Evolutionary conservation across 2,888 invertebrate species (phyloP), one percentile per base, ranked within the genome.

Genomic region (Nephrotoma flavescens): DNA sequence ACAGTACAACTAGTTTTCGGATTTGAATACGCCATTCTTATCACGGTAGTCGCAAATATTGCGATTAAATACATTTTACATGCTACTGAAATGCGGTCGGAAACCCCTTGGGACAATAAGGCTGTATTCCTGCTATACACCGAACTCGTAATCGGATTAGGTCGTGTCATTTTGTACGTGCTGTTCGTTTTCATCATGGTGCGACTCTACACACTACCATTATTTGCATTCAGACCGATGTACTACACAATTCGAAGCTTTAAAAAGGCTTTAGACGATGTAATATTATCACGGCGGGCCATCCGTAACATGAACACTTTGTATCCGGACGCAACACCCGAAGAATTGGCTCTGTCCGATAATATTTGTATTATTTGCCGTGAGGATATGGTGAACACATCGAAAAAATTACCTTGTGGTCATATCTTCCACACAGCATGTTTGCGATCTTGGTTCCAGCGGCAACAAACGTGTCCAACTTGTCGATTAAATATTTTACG

Each of bases 401-500:
- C 98, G 71, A 99, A 99, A 92, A 99, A 99, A 91, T 92, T 99
- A 88, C 99, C 99, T 0, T 99, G 99, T 92, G 98, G 98, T 91
- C 99, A 99, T 92, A 99, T 99, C 90, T 99, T 99, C 93, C 99
- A 99, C 92, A 97, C 98, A 85, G 96, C 97, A 87, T 99, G 99
- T 92, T 93, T 99, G 87, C 95, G 99, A 86, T 98, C 98, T 57
- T 99, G 99, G 99, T 99, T 99, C 93, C 99, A 99, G 92, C 95
- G 99, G 7, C 99, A 99, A 91, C 99, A 99, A 92, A 99, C 99
- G 4, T 99, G 99, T 90, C 99, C 99, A 0, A 99, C 99, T 4
- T 99, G 99, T 91, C 94, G 99, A 12, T 93, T 98, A 88, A 98
- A 99, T 92, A 98, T 94, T 89, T 90, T 94, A 89, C 92, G 94